phyloP scores from a whole-genome alignment of 1,140 invertebrate genomes.

The Aricia agestis region DNA sequence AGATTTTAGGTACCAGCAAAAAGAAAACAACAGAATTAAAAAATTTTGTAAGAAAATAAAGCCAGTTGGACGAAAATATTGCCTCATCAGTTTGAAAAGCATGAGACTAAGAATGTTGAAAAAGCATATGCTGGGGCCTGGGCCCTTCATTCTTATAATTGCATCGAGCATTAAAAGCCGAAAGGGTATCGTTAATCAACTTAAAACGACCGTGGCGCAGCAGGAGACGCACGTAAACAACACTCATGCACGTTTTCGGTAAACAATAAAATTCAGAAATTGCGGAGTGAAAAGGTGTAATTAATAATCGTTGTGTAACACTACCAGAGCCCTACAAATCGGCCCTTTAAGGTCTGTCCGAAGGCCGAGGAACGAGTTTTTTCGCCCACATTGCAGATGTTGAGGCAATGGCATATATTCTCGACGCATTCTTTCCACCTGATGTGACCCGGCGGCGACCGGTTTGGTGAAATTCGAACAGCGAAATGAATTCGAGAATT shows the following conservation, averaged over 20 bases:
- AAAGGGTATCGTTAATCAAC: not conserved
- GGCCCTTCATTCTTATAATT: not conserved
- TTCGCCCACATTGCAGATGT: not conserved
- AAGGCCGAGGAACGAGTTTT: not conserved
- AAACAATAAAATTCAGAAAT: not conserved
- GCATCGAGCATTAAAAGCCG: not conserved
- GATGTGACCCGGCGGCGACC: not conserved
- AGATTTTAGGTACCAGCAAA: no score
- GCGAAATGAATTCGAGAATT: not conserved
- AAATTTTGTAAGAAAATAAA: no score
- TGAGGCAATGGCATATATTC: not conserved
- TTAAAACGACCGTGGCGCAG: not conserved
- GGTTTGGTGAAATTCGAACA: not conserved
- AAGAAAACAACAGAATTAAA: no score
- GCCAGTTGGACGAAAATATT: no score
- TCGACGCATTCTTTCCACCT: not conserved
- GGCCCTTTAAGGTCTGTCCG: not conserved
- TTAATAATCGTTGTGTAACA: constrained; percentile 1
- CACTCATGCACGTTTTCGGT: not conserved
- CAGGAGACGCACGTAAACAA: not conserved
- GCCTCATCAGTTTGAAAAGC: no score
- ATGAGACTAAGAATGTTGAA: no score
- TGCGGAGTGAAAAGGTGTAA: not conserved
- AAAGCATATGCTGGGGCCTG: not conserved
- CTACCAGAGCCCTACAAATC: not conserved